phyloP scores from a whole-genome alignment of 1,140 invertebrate species.

The Cataglyphis hispanica region DNA sequence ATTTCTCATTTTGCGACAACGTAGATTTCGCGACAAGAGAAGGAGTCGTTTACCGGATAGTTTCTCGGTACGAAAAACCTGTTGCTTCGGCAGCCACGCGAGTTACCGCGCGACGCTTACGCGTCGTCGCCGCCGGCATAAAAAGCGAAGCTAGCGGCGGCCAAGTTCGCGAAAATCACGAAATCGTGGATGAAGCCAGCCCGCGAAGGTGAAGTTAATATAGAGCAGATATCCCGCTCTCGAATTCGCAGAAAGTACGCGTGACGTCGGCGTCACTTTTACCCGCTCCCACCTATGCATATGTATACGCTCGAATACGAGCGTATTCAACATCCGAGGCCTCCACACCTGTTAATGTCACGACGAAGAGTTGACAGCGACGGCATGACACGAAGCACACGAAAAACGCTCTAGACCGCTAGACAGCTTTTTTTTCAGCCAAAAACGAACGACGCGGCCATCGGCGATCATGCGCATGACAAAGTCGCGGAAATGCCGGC shows the following conservation, averaged over 20 bases:
- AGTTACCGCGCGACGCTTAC: slow-evolving; percentile 35
- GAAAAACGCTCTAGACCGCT: not conserved
- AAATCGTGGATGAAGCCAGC: not conserved
- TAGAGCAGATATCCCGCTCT: not conserved
- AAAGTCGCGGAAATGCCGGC: not conserved
- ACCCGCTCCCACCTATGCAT: not conserved
- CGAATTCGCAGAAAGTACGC: slow-evolving; percentile 7
- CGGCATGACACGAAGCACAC: not conserved
- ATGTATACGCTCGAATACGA: not conserved
- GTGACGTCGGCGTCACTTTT: slow-evolving; percentile 2
- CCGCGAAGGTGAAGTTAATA: slow-evolving; percentile 21
- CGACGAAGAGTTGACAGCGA: not conserved
- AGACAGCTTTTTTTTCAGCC: not conserved
- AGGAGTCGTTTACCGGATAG: slow-evolving; percentile 43
- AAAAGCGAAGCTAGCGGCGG: slow-evolving; percentile 25
- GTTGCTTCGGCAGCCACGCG: slow-evolving; percentile 74
- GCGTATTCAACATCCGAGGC: not conserved
- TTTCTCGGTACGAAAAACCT: slow-evolving; percentile 74
- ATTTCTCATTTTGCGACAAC: not conserved
- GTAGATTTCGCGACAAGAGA: not conserved
- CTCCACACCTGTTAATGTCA: not conserved
- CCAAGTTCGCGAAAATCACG: slow-evolving; percentile 40
- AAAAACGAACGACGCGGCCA: not conserved
- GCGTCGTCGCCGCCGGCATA: slow-evolving; percentile 13
- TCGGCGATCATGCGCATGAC: too few species aligned